phyloP scores from a whole-genome alignment of 2,113 vertebrate genomes.

The Ellobius talpinus region DNA sequence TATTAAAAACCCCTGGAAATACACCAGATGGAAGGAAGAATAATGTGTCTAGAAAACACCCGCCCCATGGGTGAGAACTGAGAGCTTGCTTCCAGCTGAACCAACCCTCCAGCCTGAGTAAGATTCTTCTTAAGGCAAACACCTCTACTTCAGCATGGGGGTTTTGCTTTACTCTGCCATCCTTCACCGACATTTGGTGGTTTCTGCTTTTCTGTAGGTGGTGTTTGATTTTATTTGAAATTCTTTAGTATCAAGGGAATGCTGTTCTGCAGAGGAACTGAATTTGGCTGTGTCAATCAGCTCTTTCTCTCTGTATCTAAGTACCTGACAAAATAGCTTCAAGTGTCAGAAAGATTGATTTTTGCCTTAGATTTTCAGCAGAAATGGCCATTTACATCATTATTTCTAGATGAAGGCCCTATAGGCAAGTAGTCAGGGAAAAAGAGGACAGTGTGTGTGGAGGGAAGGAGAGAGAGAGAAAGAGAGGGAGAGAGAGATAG shows the following conservation, averaged over 20 bases:
- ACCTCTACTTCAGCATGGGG: background rate
- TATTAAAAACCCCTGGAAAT: background rate
- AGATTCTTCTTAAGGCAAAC: background rate
- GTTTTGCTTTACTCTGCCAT: background rate
- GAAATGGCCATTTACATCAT: background rate
- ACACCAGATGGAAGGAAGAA: background rate
- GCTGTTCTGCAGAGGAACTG: background rate
- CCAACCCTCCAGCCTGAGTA: too few relatives aligned
- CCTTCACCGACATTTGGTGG: background rate
- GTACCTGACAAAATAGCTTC: background rate
- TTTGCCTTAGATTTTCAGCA: background rate
- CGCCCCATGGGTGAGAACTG: accelerated
- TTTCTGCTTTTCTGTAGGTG: background rate
- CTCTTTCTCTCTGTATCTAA: background rate
- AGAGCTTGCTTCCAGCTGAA: background rate
- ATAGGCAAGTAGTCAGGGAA: background rate
- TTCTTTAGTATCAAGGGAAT: background rate
- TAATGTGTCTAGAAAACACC: background rate
- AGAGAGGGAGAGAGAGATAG: background rate
- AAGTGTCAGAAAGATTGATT: background rate
- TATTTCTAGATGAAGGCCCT: background rate
- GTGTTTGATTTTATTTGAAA: background rate
- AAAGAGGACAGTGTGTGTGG: background rate
- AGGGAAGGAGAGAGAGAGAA: background rate
- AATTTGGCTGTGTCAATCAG: background rate